Percentiles rank a stretch among this genome's conserved stretches.
These are phyloP conservation scores for Melanogrammus aeglefinus DNA, from an alignment of 2,797 vertebrate genomes.

Conservation along the genomic window DNA sequence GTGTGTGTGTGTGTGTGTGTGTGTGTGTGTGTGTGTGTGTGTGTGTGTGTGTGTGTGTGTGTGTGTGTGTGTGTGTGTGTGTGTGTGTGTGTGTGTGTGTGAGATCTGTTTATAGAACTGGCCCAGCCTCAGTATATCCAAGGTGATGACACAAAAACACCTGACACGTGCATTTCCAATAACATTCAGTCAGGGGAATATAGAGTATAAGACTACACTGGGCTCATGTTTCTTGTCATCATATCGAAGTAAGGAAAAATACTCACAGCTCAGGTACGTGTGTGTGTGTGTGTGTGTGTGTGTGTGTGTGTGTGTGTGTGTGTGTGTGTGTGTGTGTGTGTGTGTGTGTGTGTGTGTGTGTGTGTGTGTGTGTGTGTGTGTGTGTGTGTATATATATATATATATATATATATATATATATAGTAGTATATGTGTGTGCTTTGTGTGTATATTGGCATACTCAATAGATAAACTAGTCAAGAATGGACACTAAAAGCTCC, in stretches of 20 bases:
- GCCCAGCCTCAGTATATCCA: background rate
- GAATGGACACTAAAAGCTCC: background rate
- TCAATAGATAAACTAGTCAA: background rate
- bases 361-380: too few relatives aligned
- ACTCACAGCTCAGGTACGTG: too few relatives aligned
- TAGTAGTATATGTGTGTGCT: background rate
- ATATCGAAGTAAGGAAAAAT: too few relatives aligned
- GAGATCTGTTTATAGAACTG: background rate
- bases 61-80: constrained; percentile 4
- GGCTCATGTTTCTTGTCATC: too few relatives aligned
- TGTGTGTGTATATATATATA: too few relatives aligned
- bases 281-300: too few relatives aligned
- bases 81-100: background rate
- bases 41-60: too few relatives aligned
- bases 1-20: background rate
- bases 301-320: background rate
- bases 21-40: background rate
- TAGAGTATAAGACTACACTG: background rate
- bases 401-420: too few relatives aligned
- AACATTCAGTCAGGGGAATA: background rate
- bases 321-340: background rate
- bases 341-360: too few relatives aligned
- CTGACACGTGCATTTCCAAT: background rate
- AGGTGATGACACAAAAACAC: background rate
- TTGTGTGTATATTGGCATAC: background rate